These are phyloP conservation scores for Henricia sp. DNA, from an alignment of 53 echinoderm and acorn worm species.

Conservation along the genomic window DNA sequence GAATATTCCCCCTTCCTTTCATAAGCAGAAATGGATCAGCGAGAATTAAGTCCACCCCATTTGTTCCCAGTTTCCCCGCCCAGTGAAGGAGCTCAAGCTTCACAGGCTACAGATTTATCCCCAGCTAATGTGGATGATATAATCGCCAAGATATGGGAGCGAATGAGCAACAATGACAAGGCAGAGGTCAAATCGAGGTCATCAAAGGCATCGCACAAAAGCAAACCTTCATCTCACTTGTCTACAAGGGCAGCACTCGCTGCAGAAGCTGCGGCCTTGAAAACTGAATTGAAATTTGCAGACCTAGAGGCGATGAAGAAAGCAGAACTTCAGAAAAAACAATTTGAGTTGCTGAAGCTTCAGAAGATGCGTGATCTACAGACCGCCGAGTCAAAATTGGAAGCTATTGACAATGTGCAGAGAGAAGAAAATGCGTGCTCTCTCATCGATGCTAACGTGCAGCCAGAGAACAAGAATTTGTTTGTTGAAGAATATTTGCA, in stretches of 20 bases:
- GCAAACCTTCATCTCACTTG: neutral
- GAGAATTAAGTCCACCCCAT: too few species aligned
- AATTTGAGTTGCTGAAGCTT: conserved; percentile 11
- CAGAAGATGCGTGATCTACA: conserved; percentile 14
- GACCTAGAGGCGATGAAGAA: conserved; percentile 5
- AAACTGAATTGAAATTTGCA: neutral
- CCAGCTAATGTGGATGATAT: too few species aligned
- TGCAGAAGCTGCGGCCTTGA: conserved; percentile 22
- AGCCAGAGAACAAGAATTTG: neutral
- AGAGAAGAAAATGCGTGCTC: neutral
- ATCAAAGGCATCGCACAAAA: neutral
- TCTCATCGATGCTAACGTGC: neutral
- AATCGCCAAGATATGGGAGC: neutral
- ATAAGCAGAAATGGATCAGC: too few species aligned
- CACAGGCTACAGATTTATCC: conserved; percentile 5
- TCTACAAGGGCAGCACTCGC: neutral
- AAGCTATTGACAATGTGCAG: neutral
- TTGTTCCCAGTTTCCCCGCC: too few species aligned
- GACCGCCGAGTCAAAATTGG: neutral
- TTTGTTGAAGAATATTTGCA: neutral
- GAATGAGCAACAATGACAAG: conserved; percentile 38
- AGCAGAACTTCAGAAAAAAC: conserved; percentile 9
- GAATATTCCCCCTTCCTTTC: too few species aligned
- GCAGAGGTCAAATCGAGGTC: conserved; percentile 12
- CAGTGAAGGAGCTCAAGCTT: too few species aligned